A percentile compares a stretch with the other conserved stretches of the same genome.
Conservation (phyloP, 1,140 invertebrate species). For the Saccostrea cuccullata region DNA sequence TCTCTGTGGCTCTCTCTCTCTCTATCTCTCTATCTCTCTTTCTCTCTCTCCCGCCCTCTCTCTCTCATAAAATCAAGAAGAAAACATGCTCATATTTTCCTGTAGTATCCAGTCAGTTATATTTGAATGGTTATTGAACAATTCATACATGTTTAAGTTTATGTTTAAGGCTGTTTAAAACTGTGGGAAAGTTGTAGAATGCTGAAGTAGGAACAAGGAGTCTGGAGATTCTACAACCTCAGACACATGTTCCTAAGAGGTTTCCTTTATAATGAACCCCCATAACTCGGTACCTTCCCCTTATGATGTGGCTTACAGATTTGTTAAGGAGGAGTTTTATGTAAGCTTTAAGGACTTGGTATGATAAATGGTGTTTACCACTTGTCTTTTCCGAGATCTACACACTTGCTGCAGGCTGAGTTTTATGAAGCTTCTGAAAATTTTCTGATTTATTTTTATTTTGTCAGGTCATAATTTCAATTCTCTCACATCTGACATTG, state of each 20-base stretch:
- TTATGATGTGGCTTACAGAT: neutral
- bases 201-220: neutral
- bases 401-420: conserved; percentile 2
- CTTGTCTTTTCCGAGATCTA: neutral
- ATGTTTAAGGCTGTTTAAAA: neutral
- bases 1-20: too few species aligned
- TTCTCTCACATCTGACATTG: neutral
- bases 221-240: neutral
- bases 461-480: conserved; percentile 12
- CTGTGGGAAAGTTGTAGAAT: conserved; percentile 33
- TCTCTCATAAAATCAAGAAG: too few species aligned
- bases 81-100: too few species aligned
- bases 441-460: conserved; percentile 7
- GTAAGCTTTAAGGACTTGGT: neutral
- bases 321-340: conserved; percentile 36
- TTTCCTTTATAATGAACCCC: neutral
- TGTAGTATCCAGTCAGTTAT: neutral
- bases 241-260: conserved; percentile 15
- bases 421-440: conserved; percentile 13
- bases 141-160: neutral
- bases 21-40: too few species aligned
- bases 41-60: too few species aligned
- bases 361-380: conserved; percentile 26
- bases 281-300: neutral
- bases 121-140: conserved; percentile 9